Conservation (phyloP, 2,888 invertebrate genomes). For the Lacanobia oleracea region DNA sequence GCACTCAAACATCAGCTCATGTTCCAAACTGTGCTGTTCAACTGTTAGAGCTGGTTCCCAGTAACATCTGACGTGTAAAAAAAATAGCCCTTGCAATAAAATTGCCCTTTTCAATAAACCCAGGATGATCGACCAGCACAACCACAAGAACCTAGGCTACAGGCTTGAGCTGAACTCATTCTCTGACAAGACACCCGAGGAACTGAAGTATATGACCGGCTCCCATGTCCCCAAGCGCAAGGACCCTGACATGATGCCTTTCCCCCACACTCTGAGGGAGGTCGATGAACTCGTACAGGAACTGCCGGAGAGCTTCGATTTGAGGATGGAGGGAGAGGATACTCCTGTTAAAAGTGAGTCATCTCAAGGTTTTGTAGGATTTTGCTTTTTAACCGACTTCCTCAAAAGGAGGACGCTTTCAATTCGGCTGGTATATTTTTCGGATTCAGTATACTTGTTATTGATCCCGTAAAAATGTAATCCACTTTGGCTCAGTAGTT, state of each 20-base stretch:
- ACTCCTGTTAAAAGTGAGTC: background rate
- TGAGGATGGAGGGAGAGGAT: background rate
- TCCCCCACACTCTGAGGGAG: background rate
- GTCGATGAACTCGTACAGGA: background rate
- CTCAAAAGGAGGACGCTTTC: too few species aligned
- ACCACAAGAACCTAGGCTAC: background rate
- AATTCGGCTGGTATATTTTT: too few species aligned
- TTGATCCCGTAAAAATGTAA: too few species aligned
- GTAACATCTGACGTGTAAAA: too few species aligned
- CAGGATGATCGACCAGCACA: conserved; percentile 1
- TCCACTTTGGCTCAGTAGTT: too few species aligned
- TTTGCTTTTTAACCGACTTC: too few species aligned
- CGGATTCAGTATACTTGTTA: too few species aligned
- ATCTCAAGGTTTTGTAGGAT: background rate
- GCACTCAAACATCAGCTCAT: too few species aligned
- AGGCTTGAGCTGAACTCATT: background rate
- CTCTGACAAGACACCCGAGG: conserved; percentile 2
- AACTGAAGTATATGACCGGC: background rate
- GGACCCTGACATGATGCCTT: background rate
- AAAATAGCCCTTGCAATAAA: too few species aligned
- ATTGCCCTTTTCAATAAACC: background rate
- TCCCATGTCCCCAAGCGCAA: background rate
- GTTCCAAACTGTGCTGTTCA: too few species aligned
- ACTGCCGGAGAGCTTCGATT: conserved; percentile 2
- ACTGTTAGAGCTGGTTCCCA: too few species aligned